Evolutionary conservation across 2,113 vertebrate genomes (phyloP).

Genomic region (Fukomys damarensis): DNA sequence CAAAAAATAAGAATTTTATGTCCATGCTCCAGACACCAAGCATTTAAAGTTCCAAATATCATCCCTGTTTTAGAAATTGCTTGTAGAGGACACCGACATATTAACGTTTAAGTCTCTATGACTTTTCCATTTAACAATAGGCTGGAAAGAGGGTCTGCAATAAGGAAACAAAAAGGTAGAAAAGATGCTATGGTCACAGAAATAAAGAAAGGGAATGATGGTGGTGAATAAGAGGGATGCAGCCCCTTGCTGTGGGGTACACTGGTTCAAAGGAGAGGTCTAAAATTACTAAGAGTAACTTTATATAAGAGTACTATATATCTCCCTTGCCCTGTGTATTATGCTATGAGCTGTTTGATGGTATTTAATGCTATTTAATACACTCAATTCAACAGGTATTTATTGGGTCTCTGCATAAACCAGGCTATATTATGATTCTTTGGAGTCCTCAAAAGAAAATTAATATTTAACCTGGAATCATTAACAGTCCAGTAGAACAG

Average conservation of each 20-base stretch:
- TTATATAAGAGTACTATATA: too few relatives aligned
- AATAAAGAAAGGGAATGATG: not conserved
- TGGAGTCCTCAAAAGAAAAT: not conserved
- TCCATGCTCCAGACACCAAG: not conserved
- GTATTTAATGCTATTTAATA: not conserved
- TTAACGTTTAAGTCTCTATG: not conserved
- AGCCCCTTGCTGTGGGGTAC: too few relatives aligned
- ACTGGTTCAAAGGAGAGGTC: not conserved
- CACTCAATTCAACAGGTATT: not conserved
- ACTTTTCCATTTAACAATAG: not conserved
- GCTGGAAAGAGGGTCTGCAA: not conserved
- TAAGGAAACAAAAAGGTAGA: not conserved
- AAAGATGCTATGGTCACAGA: not conserved
- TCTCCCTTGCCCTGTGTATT: not conserved
- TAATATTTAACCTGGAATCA: slow-evolving; percentile 8
- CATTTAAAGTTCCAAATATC: not conserved
- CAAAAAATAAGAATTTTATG: not conserved
- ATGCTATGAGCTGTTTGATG: not conserved
- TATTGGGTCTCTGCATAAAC: not conserved
- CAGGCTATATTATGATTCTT: not conserved
- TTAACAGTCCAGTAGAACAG: not conserved
- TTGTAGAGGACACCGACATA: not conserved
- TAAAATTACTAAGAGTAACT: not conserved
- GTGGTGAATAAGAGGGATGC: not conserved
- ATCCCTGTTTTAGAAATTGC: not conserved